Base-by-base conservation (phyloP, 64 coral and sea anemone genomes). In the Actinia equina region DNA sequence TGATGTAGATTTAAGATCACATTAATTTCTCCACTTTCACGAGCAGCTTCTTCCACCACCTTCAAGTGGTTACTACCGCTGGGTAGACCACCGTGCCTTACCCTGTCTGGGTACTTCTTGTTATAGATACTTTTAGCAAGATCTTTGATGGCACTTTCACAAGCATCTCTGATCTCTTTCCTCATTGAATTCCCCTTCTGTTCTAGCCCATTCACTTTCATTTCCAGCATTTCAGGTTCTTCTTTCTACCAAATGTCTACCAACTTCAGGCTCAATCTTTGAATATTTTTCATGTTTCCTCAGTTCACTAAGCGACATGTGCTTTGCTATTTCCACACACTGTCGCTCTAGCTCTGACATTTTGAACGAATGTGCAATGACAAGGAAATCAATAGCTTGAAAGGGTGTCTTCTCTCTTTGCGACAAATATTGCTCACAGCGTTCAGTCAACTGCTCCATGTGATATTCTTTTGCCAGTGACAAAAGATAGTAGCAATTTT, bases 261-360 rank as follows among this genome's bases (percentile, higher is more conserved):
- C 90, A 43, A 87, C 37, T n/a, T 83, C 90, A 67, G 84, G 84
- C 49, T 86, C 90, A 37, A 92, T 80, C 86, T 85, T 52, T 14
- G 77, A 46, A 71, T 92, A 92, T 44, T 92, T 92, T 59, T 92
- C 90, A 82, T 92, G 90, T 23, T 86, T 86, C 20, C 90, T 67
- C 8, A 92, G 59, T 53, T 92, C 90, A 43, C 70, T 15, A 62
- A 92, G 86, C n/a, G 90, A 92, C 17, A 92, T 92, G 60, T 92
- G 85, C 71, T 95, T 95, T 3, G 86, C 94, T 61, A 82, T 89
- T 77, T 95, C 94, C 45, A 95, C 79, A 86, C 89, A 92, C 84
- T 95, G 94, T n/a, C 55, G 65, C 26, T 82, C 44, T 1, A 95
- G 83, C 4, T 86, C 83, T 17, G 86, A 65, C 93, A 95, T 80